Conservation (phyloP, 2,797 vertebrate genomes). For the Xenops minutus region DNA sequence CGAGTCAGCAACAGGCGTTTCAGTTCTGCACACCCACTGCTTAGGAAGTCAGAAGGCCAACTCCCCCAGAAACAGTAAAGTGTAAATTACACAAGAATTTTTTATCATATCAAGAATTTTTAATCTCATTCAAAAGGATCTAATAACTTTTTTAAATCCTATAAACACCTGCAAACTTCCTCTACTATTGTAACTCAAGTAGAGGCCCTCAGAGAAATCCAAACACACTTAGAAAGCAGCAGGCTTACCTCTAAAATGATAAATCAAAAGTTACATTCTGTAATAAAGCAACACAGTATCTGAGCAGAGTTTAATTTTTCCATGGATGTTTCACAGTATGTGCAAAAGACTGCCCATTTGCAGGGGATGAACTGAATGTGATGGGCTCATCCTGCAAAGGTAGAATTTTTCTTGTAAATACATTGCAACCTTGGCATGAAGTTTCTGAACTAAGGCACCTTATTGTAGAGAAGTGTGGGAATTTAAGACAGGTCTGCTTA, state of each 20-base stretch:
- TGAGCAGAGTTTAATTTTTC: not conserved
- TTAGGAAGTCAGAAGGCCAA: not conserved
- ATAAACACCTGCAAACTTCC: not conserved
- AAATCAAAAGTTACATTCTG: not conserved
- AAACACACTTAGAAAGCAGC: not conserved
- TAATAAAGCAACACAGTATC: not conserved
- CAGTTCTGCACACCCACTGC: accelerated
- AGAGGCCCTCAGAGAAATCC: not conserved
- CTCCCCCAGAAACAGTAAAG: not conserved
- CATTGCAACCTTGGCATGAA: not conserved
- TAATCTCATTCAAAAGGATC: not conserved
- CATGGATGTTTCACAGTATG: not conserved
- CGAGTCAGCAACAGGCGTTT: not conserved
- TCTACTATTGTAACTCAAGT: not conserved
- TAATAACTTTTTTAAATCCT: not conserved
- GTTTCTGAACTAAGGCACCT: not conserved
- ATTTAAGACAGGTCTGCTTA: not conserved
- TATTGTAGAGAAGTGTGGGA: not conserved
- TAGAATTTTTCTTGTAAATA: not conserved
- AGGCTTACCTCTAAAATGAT: not conserved
- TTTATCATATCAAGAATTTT: no score
- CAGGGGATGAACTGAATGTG: not conserved
- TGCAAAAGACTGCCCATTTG: not conserved
- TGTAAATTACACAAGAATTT: not conserved
- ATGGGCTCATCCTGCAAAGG: not conserved